Base-by-base conservation (phyloP, 2,113 vertebrate species). In the Callipepla squamata region DNA sequence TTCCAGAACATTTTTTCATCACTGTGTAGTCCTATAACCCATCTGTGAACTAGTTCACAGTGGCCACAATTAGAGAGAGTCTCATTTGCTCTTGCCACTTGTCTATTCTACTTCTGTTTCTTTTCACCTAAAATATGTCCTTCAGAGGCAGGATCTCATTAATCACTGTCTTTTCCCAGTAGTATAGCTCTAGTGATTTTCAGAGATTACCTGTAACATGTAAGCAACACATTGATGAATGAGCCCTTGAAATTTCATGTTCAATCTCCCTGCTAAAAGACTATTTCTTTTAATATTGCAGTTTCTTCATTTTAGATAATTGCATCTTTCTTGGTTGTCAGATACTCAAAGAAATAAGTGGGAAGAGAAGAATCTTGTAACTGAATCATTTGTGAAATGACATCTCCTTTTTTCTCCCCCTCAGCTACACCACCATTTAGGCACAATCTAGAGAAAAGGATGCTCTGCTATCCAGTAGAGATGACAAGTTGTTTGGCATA, bases 281-380 rank as follows among this genome's bases (percentile, higher is more conserved):
- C 45, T 55, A 61, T 75, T 92, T 78, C 73, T 86, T 30, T 53
- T 96, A 90, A 94, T 92, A 93, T 38, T 90, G 77, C 66, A 32
- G n/a, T 84, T 89, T 81, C 89, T 92, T 92, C 73, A 28, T 69
- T 93, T 92, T 44, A 93, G 73, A 79, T 96, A 96, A 96, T 92
- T 94, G 53, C 58, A 86, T 23, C 77, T 86, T 81, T 93, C 83
- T 69, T 65, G 61, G 65, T 89, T 93, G 92, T 89, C 89, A 96
- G 82, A 77, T 77, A 80, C 38, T 78, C 58, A 13, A 65, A 48
- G 90, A 92, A 90, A 61, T 90, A 93, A 80, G 42, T 78, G 80
- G 45, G 66, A 84, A 79, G 88, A 77, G 76, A 78, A 78, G 65
- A 90, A 78, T 62, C 34, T 76, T 85, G 47, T 70, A 70, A 40